A percentile compares a stretch with the other conserved stretches of the same genome.
Evolutionary conservation across 2,797 vertebrate genomes (phyloP).

Genomic region (Phaenicophaeus curvirostris): DNA sequence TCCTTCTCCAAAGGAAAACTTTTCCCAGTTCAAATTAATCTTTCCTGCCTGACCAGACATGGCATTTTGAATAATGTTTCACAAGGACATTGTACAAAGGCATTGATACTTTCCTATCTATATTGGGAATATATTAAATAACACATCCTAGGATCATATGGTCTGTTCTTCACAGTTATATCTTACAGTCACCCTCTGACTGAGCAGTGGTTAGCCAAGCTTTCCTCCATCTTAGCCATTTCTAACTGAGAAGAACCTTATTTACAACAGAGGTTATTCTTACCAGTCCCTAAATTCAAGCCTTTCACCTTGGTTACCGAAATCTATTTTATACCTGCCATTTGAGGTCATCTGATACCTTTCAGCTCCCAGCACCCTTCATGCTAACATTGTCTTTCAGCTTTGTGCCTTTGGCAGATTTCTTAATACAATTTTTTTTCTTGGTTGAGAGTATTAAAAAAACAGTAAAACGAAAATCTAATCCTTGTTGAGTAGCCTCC

Average conservation of each 20-base stretch:
- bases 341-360: background rate
- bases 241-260: background rate
- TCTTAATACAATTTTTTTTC: background rate
- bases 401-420: background rate
- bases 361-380: background rate
- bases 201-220: background rate
- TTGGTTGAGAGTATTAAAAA: conserved; percentile 20
- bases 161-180: background rate
- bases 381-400: background rate
- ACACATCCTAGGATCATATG: background rate
- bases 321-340: background rate
- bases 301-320: background rate
- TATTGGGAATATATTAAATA: background rate
- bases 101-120: background rate
- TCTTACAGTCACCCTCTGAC: background rate
- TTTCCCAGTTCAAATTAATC: background rate
- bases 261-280: background rate
- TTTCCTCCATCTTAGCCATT: background rate
- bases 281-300: background rate
- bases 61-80: background rate
- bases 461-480: background rate
- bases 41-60: background rate
- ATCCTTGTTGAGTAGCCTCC: conserved; percentile 28
- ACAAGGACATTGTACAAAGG: background rate
- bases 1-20: background rate